Evolutionary conservation across 2,113 vertebrate genomes (phyloP).

Genomic region (Spilogale gracilis): DNA sequence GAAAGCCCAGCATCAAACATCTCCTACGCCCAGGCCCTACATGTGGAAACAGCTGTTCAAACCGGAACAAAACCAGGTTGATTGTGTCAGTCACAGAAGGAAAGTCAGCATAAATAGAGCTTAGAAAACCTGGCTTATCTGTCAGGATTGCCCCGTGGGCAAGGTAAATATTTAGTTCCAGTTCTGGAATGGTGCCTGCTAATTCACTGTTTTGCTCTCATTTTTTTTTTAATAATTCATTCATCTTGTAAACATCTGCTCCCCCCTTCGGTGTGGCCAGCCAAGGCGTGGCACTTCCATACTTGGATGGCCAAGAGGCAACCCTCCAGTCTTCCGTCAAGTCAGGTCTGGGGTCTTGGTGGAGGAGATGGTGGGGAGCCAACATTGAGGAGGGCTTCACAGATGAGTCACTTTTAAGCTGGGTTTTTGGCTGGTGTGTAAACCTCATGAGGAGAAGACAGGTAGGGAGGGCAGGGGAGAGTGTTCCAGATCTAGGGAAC

Average conservation of each 20-base stretch:
- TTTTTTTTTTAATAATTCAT: background rate
- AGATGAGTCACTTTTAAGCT: background rate
- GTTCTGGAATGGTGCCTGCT: background rate
- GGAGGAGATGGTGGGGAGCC: background rate
- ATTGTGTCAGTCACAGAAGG: slow-evolving; percentile 27
- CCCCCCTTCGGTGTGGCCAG: background rate
- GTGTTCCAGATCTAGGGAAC: no score
- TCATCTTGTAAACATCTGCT: slow-evolving; percentile 23
- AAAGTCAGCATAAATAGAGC: slow-evolving; percentile 25
- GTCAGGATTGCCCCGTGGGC: background rate
- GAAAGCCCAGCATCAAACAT: background rate
- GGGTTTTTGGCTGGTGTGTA: background rate
- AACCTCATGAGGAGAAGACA: background rate
- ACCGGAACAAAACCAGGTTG: background rate
- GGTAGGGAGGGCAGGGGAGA: background rate
- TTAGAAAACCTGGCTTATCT: slow-evolving; percentile 37
- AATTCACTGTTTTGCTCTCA: background rate
- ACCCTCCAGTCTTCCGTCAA: background rate
- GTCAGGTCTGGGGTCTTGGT: background rate
- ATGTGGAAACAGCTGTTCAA: slow-evolving; percentile 61
- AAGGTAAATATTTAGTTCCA: slow-evolving; percentile 74
- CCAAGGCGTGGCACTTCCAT: background rate
- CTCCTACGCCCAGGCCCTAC: background rate
- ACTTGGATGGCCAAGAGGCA: background rate
- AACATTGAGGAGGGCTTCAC: background rate